Conservation (phyloP, 2,888 invertebrate genomes). For the Strigamia transsilvanica region DNA sequence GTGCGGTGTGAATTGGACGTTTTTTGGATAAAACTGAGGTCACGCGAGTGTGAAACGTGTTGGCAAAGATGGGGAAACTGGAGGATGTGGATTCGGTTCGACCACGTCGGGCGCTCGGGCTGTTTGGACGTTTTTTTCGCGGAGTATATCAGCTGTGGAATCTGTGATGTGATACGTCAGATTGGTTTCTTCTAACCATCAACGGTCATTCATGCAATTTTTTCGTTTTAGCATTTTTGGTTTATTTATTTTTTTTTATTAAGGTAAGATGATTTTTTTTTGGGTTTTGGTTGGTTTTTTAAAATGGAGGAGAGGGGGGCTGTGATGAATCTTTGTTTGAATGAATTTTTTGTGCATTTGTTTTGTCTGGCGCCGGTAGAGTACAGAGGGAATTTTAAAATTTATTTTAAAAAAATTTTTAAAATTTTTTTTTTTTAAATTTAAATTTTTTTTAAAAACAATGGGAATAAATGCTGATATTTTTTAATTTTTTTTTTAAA, state of each 20-base stretch:
- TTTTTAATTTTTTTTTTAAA: not conserved
- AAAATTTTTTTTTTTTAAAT: not conserved
- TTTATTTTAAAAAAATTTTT: no score
- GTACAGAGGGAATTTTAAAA: not conserved
- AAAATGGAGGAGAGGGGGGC: not conserved
- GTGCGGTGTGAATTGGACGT: not conserved
- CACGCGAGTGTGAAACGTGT: not conserved
- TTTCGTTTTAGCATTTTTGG: no score
- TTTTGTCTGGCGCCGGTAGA: not conserved
- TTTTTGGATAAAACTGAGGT: not conserved
- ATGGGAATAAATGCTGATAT: not conserved
- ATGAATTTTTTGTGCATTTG: not conserved
- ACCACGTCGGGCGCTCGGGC: not conserved
- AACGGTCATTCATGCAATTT: not conserved
- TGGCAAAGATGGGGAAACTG: not conserved
- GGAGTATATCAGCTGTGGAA: not conserved
- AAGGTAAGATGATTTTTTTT: not conserved
- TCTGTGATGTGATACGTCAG: not conserved
- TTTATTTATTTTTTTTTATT: not conserved
- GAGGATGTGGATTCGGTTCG: not conserved
- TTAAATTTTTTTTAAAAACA: not conserved
- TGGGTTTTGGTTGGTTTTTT: not conserved
- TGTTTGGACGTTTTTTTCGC: not conserved
- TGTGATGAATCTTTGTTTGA: not conserved
- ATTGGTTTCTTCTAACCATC: not conserved